Evolutionary conservation across 1,140 invertebrate species (phyloP).

Genomic region (Drosophila paulistorum): DNA sequence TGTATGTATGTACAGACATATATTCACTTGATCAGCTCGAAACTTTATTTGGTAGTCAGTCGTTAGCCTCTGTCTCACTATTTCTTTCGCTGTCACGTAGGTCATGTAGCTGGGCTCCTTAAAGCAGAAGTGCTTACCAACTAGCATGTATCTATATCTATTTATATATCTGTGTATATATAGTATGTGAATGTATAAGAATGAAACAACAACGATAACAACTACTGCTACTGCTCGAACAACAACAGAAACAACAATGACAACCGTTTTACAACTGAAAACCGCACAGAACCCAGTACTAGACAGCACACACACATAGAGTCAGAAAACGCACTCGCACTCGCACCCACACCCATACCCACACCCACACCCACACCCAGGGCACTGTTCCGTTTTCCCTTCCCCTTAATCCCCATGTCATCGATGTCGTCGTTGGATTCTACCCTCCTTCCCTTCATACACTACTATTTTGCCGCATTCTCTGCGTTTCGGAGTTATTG

Average conservation of each 20-base stretch:
- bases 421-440: not conserved
- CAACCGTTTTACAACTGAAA: slow-evolving; percentile 66
- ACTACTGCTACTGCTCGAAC: slow-evolving; percentile 16
- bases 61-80: slow-evolving; percentile 34
- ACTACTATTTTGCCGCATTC: not conserved
- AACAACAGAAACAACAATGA: slow-evolving; percentile 38
- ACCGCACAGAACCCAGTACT: slow-evolving; percentile 46
- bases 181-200: not conserved
- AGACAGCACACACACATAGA: not conserved
- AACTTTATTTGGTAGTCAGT: slow-evolving; percentile 51
- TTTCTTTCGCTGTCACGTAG: slow-evolving; percentile 67
- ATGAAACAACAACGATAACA: slow-evolving; percentile 33
- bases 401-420: not conserved
- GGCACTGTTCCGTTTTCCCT: not conserved
- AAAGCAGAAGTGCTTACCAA: slow-evolving; percentile 58
- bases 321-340: slow-evolving; percentile 16
- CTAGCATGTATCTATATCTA: slow-evolving; percentile 32
- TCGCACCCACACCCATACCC: not conserved
- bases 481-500: slow-evolving; percentile 26
- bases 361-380: no score
- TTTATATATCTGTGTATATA: not conserved
- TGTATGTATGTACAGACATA: slow-evolving; percentile 12
- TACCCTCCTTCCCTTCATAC: not conserved
- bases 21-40: slow-evolving; percentile 57
- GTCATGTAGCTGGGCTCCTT: slow-evolving; percentile 43